Percentiles rank a stretch among this genome's conserved stretches.
Conservation (phyloP, 2,888 invertebrate species). For the Ypsolopha scabrella region DNA sequence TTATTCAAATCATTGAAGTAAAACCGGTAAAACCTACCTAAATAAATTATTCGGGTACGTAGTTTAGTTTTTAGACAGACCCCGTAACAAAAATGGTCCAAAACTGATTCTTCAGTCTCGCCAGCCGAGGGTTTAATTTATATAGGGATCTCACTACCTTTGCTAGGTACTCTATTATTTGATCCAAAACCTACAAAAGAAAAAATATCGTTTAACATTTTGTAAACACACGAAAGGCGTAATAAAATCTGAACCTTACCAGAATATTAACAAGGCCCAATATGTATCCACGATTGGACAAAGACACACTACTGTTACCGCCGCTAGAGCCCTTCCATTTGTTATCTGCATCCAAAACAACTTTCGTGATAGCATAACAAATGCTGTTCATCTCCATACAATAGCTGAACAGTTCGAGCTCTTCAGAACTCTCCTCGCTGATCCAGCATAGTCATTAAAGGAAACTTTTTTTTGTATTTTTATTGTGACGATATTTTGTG, state of each 20-base stretch:
- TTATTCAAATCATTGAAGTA: too few relatives aligned
- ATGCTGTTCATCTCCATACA: conserved; percentile 63
- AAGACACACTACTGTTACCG: conserved; percentile 30
- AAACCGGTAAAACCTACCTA: too few relatives aligned
- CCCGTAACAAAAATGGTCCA: too few relatives aligned
- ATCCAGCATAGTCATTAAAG: too few relatives aligned
- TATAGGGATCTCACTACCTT: conserved; percentile 65
- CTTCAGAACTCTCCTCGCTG: conserved; percentile 62
- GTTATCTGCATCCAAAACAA: conserved; percentile 54
- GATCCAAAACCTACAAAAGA: conserved; percentile 67
- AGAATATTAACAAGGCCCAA: conserved; percentile 65
- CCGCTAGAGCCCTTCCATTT: conserved; percentile 50
- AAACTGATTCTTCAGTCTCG: conserved; percentile 52
- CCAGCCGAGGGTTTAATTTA: conserved; percentile 61
- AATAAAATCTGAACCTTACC: conserved; percentile 24
- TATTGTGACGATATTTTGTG: too few relatives aligned
- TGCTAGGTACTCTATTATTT: conserved; percentile 64
- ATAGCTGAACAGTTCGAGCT: conserved; percentile 56
- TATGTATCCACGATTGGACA: conserved; percentile 55
- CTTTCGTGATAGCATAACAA: conserved; percentile 54
- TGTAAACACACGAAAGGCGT: neutral
- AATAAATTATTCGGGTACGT: too few relatives aligned
- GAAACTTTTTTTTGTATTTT: too few relatives aligned
- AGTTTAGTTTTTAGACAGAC: too few relatives aligned
- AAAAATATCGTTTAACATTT: conserved; percentile 2